A percentile compares a stretch with the other conserved stretches of the same genome.
phyloP scores from a whole-genome alignment of 1,140 invertebrate genomes.

The Thaumetopoea pityocampa region DNA sequence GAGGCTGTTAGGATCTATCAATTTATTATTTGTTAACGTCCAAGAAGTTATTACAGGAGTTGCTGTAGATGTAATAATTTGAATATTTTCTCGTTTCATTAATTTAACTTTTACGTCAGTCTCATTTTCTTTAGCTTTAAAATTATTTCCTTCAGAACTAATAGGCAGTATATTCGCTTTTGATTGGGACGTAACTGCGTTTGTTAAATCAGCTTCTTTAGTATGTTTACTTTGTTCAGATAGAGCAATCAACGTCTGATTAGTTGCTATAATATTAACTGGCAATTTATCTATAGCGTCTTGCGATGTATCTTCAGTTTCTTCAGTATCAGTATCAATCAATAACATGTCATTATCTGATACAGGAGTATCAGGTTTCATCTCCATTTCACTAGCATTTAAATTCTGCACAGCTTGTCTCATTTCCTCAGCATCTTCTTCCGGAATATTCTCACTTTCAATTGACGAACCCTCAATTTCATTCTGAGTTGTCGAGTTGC shows the following conservation, averaged over 20 bases:
- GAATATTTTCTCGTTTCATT: slow-evolving; percentile 65
- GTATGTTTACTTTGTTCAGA: slow-evolving; percentile 31
- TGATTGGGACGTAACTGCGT: slow-evolving; percentile 34
- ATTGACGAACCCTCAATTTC: slow-evolving; percentile 60
- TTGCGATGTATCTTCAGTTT: slow-evolving; percentile 69
- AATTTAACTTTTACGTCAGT: slow-evolving; percentile 42
- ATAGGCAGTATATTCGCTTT: slow-evolving; percentile 45
- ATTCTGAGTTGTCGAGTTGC: slow-evolving; percentile 43
- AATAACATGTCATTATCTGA: slow-evolving; percentile 89
- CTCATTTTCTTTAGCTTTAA: slow-evolving; percentile 27
- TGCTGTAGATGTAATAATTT: slow-evolving; percentile 69
- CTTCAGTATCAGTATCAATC: slow-evolving; percentile 91
- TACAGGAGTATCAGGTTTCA: slow-evolving; percentile 89
- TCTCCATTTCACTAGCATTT: slow-evolving; percentile 83
- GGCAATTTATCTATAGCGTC: slow-evolving; percentile 59
- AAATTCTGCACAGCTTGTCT: slow-evolving; percentile 86
- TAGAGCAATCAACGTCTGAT: slow-evolving; percentile 38
- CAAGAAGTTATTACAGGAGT: slow-evolving; percentile 77
- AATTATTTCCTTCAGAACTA: slow-evolving; percentile 29
- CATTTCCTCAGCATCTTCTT: slow-evolving; percentile 86
- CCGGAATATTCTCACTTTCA: slow-evolving; percentile 76
- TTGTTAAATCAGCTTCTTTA: slow-evolving; percentile 26
- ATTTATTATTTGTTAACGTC: slow-evolving; percentile 62
- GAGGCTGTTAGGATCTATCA: slow-evolving; percentile 55
- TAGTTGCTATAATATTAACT: slow-evolving; percentile 59